Base-by-base conservation (phyloP, 2,797 vertebrate species). In the Silurus aristotelis region DNA sequence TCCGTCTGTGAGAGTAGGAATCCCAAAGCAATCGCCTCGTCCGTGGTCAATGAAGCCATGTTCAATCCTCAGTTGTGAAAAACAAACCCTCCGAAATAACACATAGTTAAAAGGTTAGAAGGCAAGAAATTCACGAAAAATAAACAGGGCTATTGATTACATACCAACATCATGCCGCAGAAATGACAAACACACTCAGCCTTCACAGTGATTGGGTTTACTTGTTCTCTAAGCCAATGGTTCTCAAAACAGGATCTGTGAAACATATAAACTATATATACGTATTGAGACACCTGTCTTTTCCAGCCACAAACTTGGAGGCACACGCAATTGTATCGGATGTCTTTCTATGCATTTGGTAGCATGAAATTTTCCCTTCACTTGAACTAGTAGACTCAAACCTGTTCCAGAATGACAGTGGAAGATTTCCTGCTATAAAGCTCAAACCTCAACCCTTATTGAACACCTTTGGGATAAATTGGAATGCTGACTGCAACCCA, bases 151-250 rank as follows among this genome's bases (percentile, higher is more conserved):
- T 66, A 80, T 67, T 22, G 20, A 25, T 80, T 80, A 67, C 78
- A 80, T 52, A 66, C n/a, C 61, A 12, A 80, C 25, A 38, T 4
- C 27, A 17, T 22, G 0, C 60, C 60, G 9, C 7, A 48, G 78
- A 64, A 48, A 80, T 80, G 78, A 64, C 78, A 80, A 80, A 80
- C 78, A 80, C 78, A 80, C n/a, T 66, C 77, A 25, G 25, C 64
- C 77, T 25, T 64, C n/a, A 25, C 61, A 12, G 43, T 52, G 60
- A 52, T 46, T 64, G 8, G 38, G 78, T 48, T 67, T 52, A 17
- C 61, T 80, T 46, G 0, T 25, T 27, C 61, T 27, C 38, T 27
- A 27, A 66, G 46, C 14, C 61, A 1, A 4, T 17, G n/a, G n/a
- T 75, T 17, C 10, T 27, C 52, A 27, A 8, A 25, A 7, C 15